Base-by-base conservation (phyloP, 1,140 invertebrate genomes). In the Drosophila bifasciata region DNA sequence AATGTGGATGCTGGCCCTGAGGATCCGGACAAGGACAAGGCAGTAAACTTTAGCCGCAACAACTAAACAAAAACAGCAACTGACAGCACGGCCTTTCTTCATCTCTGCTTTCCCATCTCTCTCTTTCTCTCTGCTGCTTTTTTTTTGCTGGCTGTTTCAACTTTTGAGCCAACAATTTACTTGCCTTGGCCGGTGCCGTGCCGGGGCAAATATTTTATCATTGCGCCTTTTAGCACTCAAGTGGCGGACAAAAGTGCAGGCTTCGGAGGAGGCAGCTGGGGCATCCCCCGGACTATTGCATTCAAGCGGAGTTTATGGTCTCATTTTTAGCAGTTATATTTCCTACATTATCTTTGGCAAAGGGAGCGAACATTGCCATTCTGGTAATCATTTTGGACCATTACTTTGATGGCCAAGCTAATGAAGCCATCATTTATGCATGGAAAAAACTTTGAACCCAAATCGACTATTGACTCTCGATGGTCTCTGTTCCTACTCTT, bases 171-270 rank as follows among this genome's bases (percentile, higher is more conserved):
- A 75, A 84, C 76, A 84, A 85, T 85, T 85, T 85, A 80, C 73
- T 80, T 67, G 81, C 73, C 68, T 44, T 52, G 73, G 45, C 40
- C 52, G 41, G 70, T 3, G 19, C 19, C 19, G 19, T 68, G 32
- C 11, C 11, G 11, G 13, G 32, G 32, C 69, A 89, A 89, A 88
- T 89, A 88, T 88, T 88, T 88, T 88, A 89, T 83, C 83, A 86
- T 89, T 89, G 78, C 70, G 78, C 83, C 75, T 88, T 88, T 83
- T 75, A 69, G 73, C 81, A 77, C 68, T 85, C 81, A 86, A 85
- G 77, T 77, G 81, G 77, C 74, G 55, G 48, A 50, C 58, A 70
- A 66, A 57, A 74, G 59, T 28, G 51, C 36, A 21, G 39, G 19
- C 15, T 43, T 43, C 19, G 46, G 23, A 53, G 5, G 23, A 53